These are phyloP conservation scores for Tragulus kanchil DNA, from an alignment of 2,113 vertebrate species.

Conservation along the genomic window DNA sequence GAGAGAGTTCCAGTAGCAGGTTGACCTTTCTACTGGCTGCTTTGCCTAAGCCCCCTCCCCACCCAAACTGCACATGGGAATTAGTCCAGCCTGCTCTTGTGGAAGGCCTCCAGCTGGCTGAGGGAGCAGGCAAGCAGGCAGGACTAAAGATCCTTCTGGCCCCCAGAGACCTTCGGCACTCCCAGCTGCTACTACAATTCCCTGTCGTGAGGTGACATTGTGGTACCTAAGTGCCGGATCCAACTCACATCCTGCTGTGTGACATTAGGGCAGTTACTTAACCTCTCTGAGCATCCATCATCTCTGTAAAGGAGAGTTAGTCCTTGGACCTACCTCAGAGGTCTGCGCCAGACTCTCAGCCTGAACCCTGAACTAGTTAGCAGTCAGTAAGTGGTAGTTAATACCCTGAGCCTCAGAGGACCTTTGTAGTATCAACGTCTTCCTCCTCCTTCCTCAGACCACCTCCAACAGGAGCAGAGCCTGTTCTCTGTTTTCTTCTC, in stretches of 20 bases:
- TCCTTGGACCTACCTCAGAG: neutral
- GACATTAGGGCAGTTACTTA: neutral
- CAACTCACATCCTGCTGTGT: neutral
- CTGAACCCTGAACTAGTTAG: neutral
- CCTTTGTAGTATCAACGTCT: neutral
- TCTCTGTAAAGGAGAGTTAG: neutral
- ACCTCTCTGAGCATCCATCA: neutral
- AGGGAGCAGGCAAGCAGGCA: rapidly evolving
- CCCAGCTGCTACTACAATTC: neutral
- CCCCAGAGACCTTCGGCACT: neutral
- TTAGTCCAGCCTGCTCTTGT: neutral
- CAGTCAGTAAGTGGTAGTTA: neutral
- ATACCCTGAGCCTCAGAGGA: neutral
- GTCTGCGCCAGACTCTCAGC: neutral
- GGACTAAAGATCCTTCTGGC: neutral
- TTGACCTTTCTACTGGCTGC: neutral
- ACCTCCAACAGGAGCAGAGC: neutral
- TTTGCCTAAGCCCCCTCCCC: neutral
- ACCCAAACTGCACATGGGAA: neutral
- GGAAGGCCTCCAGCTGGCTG: neutral
- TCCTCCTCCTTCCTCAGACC: neutral
- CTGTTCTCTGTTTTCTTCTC: neutral
- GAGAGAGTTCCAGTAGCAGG: neutral
- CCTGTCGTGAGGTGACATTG: neutral
- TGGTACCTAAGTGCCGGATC: too few relatives aligned